Percentiles rank a stretch among this genome's conserved stretches.
phyloP scores from a whole-genome alignment of 2,797 vertebrate genomes.

The Pipistrellus nathusii region DNA sequence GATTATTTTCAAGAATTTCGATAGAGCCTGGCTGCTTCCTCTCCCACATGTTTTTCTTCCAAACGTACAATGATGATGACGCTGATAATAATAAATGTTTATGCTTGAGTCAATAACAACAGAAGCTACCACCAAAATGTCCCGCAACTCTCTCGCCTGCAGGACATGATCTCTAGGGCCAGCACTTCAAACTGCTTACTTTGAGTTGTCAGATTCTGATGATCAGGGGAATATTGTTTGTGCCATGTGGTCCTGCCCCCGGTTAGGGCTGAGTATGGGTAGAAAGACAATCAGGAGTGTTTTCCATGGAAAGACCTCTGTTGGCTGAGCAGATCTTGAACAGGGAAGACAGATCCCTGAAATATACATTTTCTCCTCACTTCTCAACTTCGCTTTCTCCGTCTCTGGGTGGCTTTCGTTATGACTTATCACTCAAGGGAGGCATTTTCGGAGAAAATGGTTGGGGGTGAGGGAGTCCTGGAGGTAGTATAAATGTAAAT shows the following conservation, averaged over 20 bases:
- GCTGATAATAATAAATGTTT: background rate
- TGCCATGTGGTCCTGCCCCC: conserved; percentile 37
- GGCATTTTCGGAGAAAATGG: conserved; percentile 83
- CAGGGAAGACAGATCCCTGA: conserved; percentile 69
- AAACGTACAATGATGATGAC: background rate
- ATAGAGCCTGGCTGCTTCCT: background rate
- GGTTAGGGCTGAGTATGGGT: conserved; percentile 40
- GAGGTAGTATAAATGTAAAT: conserved; percentile 89
- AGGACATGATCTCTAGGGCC: background rate
- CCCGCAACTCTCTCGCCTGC: background rate
- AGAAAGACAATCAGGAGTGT: conserved; percentile 53
- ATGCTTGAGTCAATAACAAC: background rate
- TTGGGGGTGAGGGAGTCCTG: background rate
- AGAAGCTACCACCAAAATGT: background rate
- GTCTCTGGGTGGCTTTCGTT: conserved; percentile 81
- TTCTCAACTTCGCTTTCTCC: conserved; percentile 73
- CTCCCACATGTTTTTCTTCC: background rate
- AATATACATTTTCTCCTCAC: conserved; percentile 71
- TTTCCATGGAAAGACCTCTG: conserved; percentile 56
- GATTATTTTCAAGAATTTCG: background rate
- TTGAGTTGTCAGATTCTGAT: conserved; percentile 54
- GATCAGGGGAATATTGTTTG: conserved; percentile 27
- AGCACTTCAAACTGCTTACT: conserved; percentile 65
- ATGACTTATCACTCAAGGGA: conserved; percentile 85
- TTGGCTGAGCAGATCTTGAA: conserved; percentile 70